phyloP scores from a whole-genome alignment of 2,888 invertebrate species.

The Frankliniella intonsa region DNA sequence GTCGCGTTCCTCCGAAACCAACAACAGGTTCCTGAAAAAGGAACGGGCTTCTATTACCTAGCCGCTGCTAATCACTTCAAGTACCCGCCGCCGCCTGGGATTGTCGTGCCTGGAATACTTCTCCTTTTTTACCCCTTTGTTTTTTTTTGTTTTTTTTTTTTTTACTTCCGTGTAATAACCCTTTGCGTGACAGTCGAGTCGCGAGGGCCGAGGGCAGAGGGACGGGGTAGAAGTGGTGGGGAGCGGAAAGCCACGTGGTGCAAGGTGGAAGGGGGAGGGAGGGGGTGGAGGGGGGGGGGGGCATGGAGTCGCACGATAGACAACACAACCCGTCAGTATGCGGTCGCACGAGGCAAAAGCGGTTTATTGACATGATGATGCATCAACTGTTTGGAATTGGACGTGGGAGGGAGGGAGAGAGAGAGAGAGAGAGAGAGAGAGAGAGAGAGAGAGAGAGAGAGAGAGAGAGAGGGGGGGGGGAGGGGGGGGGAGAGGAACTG shows the following conservation, averaged over 20 bases:
- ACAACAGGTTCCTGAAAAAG: too few relatives aligned
- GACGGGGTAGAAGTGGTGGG: not conserved
- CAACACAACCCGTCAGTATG: not conserved
- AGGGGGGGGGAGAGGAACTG: not conserved
- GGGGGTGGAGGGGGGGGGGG: not conserved
- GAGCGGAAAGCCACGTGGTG: not conserved
- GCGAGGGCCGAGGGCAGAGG: not conserved
- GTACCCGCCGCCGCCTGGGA: too few relatives aligned
- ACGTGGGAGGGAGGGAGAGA: not conserved
- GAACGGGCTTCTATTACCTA: too few relatives aligned
- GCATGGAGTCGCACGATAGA: not conserved
- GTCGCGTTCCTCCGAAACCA: too few relatives aligned
- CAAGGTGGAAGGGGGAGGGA: not conserved
- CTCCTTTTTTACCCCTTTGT: not conserved
- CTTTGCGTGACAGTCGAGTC: not conserved
- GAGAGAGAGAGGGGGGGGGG: not conserved
- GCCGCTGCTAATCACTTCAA: too few relatives aligned
- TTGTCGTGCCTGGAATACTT: too few relatives aligned
- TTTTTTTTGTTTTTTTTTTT: not conserved
- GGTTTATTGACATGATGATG: slow-evolving; percentile 4
- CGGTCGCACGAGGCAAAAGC: not conserved
- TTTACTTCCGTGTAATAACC: not conserved
- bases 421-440: not conserved
- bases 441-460: not conserved
- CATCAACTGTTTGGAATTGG: not conserved